Evolutionary conservation across 2,888 invertebrate species (phyloP), one percentile per base, ranked within the genome.

Genomic region (Drosophila monieri): DNA sequence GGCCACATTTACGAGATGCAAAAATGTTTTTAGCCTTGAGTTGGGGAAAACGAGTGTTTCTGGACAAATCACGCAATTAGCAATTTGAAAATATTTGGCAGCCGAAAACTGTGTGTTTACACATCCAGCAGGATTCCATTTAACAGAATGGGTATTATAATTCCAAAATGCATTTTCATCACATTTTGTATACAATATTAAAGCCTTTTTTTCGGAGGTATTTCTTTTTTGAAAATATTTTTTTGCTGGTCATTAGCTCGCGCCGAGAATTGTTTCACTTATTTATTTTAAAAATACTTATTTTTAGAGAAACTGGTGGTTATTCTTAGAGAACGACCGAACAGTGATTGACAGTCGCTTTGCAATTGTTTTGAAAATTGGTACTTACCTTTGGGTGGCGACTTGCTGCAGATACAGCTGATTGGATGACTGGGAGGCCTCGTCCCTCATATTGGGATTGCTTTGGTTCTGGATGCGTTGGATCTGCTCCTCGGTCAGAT

Each of bases 401-500:
- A 73, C 44, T 10, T 84, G 69, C 80, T 87, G 80, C 54, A 90
- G 86, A 27, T 84, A 78, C 58, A 83, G 83, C 46, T 78, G 81
- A 48, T 81, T 84, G 30, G 78, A 73, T 3, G 80, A 70, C 48
- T 80, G 78, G 3, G 78, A 76, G 8, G 87, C 73, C 6, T 86
- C 78, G 41, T 89, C 88, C 56, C 88, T 80, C 65, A 77, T 83
- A 15, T 66, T 76, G 9, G 86, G 77, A 59, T 80, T 89, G 35
- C 73, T 75, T 49, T 86, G 85, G 57, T 76, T 87, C 57, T 78
- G 75, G 56, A 90, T 88, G 62, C 84, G 84, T 41, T 78, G 87
- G 54, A 91, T 79, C 65, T 90, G 86, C 48, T 88, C 91, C 21
- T 88, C 83, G 56, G 91, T 91, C 32, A 91, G 71, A 78, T 91